phyloP scores from a whole-genome alignment of 2,113 vertebrate genomes.

The Lophotis ruficrista region DNA sequence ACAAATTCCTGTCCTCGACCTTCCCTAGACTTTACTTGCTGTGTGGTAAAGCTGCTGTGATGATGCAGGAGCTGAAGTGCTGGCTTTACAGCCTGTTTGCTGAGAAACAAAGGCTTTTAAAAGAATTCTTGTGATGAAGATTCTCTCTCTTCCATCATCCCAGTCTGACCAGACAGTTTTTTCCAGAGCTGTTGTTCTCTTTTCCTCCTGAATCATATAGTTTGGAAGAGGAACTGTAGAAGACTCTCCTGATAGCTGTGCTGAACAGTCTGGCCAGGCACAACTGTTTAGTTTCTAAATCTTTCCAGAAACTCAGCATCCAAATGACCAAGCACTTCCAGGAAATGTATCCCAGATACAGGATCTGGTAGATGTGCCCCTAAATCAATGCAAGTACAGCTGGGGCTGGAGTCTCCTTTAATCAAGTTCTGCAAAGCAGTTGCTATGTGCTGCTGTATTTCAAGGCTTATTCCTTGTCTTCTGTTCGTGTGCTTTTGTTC shows the following conservation, averaged over 20 bases:
- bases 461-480: not conserved
- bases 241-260: not conserved
- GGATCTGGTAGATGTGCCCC: not conserved
- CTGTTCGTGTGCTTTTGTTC: not conserved
- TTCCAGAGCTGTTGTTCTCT: not conserved
- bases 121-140: not conserved
- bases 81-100: not conserved
- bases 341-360: not conserved
- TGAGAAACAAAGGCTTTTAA: not conserved
- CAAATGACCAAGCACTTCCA: not conserved
- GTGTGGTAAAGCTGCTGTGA: not conserved
- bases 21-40: not conserved
- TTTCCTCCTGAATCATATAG: not conserved
- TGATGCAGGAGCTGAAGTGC: not conserved
- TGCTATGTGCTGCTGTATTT: not conserved
- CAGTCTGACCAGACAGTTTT: not conserved
- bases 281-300: not conserved
- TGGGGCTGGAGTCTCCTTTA: not conserved
- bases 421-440: not conserved
- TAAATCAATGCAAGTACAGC: not conserved
- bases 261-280: not conserved
- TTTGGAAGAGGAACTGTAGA: not conserved
- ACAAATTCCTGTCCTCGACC: fast-evolving
- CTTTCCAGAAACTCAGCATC: not conserved
- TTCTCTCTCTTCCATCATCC: not conserved